Evolutionary conservation across 2,797 vertebrate genomes (phyloP).

Genomic region (Nannoperca obscura): DNA sequence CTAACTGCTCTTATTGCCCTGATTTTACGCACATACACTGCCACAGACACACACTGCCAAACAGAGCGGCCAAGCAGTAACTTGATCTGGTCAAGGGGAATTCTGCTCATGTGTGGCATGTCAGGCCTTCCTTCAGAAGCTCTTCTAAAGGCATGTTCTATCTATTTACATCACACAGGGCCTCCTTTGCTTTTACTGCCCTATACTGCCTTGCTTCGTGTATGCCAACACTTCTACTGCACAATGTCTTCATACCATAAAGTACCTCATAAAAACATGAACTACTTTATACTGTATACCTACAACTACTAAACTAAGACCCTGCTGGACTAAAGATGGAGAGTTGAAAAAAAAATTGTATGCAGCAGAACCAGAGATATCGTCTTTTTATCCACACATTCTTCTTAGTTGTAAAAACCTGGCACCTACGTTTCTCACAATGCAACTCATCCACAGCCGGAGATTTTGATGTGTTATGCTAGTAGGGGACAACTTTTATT

Average conservation of each 20-base stretch:
- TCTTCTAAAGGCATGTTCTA: constrained; percentile 36
- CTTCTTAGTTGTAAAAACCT: not conserved
- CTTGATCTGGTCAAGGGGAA: constrained; percentile 57
- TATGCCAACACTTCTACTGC: constrained; percentile 31
- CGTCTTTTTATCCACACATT: not conserved
- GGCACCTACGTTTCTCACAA: not conserved
- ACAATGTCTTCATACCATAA: constrained; percentile 8
- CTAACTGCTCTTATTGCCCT: constrained; percentile 32
- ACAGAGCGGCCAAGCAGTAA: constrained; percentile 44
- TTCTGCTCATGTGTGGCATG: constrained; percentile 73
- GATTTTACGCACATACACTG: constrained; percentile 35
- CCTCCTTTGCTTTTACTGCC: constrained; percentile 44
- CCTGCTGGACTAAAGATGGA: not conserved
- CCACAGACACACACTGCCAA: constrained; percentile 12
- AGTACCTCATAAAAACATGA: not conserved
- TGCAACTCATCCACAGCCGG: not conserved
- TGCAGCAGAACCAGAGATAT: not conserved
- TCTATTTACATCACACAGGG: constrained; percentile 74
- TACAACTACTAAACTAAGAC: not conserved
- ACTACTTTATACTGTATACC: not conserved
- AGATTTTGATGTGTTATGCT: not conserved
- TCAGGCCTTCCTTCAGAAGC: constrained; percentile 64
- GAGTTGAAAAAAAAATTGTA: not conserved
- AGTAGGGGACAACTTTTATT: not conserved
- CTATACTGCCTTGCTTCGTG: constrained; percentile 19